Evolutionary conservation across 2,888 invertebrate species (phyloP).

Genomic region (Drosophila melanocephala): DNA sequence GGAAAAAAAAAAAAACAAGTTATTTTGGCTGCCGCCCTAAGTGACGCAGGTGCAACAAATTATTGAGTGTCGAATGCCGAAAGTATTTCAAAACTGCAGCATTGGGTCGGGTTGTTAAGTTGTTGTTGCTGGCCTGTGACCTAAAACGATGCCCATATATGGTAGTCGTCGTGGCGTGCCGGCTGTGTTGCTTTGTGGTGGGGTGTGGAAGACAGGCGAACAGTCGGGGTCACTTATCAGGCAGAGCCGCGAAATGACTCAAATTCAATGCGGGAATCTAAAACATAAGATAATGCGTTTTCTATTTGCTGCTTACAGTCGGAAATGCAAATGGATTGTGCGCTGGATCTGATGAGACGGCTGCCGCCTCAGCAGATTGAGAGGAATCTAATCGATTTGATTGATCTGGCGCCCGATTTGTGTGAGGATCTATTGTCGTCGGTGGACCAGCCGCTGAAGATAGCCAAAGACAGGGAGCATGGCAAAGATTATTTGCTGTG

Average conservation of each 20-base stretch:
- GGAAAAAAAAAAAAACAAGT: conserved; percentile 32
- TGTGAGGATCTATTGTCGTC: conserved; percentile 98
- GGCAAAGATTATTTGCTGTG: conserved; percentile 99
- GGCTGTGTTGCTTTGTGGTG: conserved; percentile 14
- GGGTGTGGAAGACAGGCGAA: not conserved
- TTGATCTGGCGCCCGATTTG: conserved; percentile 97
- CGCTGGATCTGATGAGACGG: conserved; percentile 98
- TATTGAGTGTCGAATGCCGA: not conserved
- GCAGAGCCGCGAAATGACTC: conserved; percentile 40
- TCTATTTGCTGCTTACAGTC: conserved; percentile 87
- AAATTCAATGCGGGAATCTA: conserved; percentile 11
- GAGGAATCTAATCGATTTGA: conserved; percentile 98
- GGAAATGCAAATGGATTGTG: conserved; percentile 99
- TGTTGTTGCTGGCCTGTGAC: conserved; percentile 36
- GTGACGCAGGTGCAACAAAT: not conserved
- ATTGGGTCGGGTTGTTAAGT: conserved; percentile 5
- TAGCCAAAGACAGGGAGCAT: conserved; percentile 96
- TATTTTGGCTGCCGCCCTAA: conserved; percentile 31
- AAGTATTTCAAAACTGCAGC: conserved; percentile 1
- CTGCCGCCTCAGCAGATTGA: conserved; percentile 99
- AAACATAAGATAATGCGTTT: not conserved
- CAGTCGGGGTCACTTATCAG: conserved; percentile 44
- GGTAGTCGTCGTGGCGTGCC: conserved; percentile 61
- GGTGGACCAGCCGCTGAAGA: conserved; percentile 99
- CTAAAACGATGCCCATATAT: conserved; percentile 73